Base-by-base conservation (phyloP, 2,888 invertebrate genomes). In the Sipunculus nudus region DNA sequence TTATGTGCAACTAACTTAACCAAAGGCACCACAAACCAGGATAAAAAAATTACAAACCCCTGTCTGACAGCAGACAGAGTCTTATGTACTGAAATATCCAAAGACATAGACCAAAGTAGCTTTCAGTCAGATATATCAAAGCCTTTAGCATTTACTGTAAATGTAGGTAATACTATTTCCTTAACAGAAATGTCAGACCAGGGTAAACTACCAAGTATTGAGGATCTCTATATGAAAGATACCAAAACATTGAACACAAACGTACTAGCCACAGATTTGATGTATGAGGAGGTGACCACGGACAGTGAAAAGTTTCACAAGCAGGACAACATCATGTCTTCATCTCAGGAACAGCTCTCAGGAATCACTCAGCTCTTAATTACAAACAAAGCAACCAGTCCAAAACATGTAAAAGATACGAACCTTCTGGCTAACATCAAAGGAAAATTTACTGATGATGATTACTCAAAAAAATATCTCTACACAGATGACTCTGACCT, bases 171-270 rank as follows among this genome's bases (percentile, higher is more conserved):
- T n/a, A n/a, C n/a, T n/a, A n/a, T n/a, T n/a, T n/a, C n/a, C n/a
- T n/a, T n/a, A n/a, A n/a, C n/a, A n/a, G n/a, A n/a, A n/a, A n/a
- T n/a, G n/a, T n/a, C 38, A 28, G 56, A 21, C 13, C 47, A 48
- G 35, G 50, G 54, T 6, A 63, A 39, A 19, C 45, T 63, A 2
- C 67, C 67, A 4, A 63, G 58, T 43, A 73, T 87, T 31, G 85
- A 86, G 63, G 87, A 87, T 61, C 86, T 87, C 63, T 81, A 78
- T 72, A 78, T 85, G 38, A 88, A 88, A 76, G 87, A 88, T 63
- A 86, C 87, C 0, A 88, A 88, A 77, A 88, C 87, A 1, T 85
- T 87, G 40, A 88, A 88, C 71, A 86, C 87, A 0, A 88, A 88
- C 76, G 87, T 88, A 35, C 64, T 78, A 5, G 71, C 79, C 6